Evolutionary conservation across 2,888 invertebrate species (phyloP).

Genomic region (Cephus spinipes): DNA sequence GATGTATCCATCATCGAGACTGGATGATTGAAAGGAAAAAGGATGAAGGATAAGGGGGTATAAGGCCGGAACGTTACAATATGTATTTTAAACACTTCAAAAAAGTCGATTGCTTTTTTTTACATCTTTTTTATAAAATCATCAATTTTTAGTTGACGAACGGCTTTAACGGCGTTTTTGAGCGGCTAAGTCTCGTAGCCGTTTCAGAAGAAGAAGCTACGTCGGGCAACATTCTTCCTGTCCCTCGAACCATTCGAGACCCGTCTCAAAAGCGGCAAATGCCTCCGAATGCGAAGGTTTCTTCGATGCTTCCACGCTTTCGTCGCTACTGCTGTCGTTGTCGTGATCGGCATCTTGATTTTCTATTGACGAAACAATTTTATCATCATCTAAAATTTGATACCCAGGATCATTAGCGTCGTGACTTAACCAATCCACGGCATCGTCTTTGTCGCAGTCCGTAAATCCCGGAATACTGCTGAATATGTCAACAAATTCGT

Average conservation of each 20-base stretch:
- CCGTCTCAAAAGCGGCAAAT: constrained; percentile 28
- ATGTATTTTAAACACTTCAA: no score
- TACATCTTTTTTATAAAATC: constrained; percentile 3
- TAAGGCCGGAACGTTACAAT: no score
- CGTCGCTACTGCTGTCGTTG: constrained; percentile 26
- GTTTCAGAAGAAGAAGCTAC: constrained; percentile 20
- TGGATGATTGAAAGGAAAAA: no score
- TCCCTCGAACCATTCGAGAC: constrained; percentile 19
- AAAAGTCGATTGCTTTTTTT: background rate
- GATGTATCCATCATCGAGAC: no score
- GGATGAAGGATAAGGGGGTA: no score
- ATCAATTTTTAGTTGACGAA: background rate
- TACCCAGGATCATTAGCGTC: background rate
- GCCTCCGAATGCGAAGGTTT: constrained; percentile 21
- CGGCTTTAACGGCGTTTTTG: background rate
- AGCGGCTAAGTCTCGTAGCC: constrained; percentile 19
- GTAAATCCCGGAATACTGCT: background rate
- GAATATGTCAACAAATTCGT: background rate
- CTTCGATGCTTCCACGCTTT: constrained; percentile 18
- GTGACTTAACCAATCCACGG: background rate
- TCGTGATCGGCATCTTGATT: constrained; percentile 24
- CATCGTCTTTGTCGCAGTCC: background rate
- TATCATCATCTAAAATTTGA: constrained; percentile 22
- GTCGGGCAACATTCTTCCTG: constrained; percentile 16
- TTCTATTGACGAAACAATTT: constrained; percentile 25